A percentile compares a stretch with the other conserved stretches of the same genome.
phyloP scores from a whole-genome alignment of 2,888 invertebrate genomes.

The Parapristionchus giblindavisi region DNA sequence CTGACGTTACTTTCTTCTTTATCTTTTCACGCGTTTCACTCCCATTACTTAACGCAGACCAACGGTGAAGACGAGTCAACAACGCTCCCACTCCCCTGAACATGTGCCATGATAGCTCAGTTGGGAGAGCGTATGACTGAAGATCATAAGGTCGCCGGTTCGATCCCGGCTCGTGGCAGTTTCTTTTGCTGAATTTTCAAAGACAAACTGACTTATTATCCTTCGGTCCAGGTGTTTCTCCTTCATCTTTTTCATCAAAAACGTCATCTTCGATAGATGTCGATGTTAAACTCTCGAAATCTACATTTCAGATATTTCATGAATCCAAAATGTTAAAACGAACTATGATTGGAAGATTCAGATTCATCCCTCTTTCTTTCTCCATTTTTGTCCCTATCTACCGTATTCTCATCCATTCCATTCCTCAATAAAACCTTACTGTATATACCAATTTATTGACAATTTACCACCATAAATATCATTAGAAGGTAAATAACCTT shows the following conservation, averaged over 20 bases:
- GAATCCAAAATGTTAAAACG: neutral
- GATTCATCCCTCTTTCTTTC: neutral
- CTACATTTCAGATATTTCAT: neutral
- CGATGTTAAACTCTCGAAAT: neutral
- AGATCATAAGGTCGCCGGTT: conserved; percentile 68
- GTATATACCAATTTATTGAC: neutral
- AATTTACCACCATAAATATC: too few relatives aligned
- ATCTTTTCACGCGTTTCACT: conserved; percentile 27
- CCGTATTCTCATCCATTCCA: conserved; percentile 16
- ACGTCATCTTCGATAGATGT: conserved; percentile 4
- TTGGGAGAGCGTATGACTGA: conserved; percentile 69
- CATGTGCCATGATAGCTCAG: conserved; percentile 60
- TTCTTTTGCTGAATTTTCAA: neutral
- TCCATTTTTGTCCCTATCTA: neutral
- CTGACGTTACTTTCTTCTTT: conserved; percentile 49
- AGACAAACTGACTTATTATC: conserved; percentile 19
- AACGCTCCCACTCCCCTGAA: neutral
- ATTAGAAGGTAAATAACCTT: too few relatives aligned
- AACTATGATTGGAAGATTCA: neutral
- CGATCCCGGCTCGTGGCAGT: conserved; percentile 64
- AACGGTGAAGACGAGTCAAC: neutral
- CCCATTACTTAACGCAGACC: conserved; percentile 34
- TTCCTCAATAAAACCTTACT: neutral
- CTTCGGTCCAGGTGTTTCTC: neutral
- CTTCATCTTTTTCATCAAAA: conserved; percentile 6